Percentiles rank a stretch among this genome's conserved stretches.
Conservation (phyloP, 2,888 invertebrate species). For the Amphipyra berbera region DNA sequence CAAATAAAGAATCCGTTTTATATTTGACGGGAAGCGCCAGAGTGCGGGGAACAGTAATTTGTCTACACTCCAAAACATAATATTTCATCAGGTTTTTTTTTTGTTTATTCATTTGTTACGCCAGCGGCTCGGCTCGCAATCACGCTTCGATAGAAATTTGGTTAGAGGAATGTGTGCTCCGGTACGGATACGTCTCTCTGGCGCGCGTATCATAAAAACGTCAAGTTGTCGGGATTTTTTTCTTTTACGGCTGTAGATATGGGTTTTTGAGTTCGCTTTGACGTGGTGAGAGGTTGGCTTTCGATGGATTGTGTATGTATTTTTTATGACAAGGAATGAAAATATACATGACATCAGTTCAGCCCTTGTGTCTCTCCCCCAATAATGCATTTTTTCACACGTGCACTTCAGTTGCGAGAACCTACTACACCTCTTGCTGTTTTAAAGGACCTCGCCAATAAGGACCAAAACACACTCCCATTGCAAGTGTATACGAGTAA, state of each 20-base stretch:
- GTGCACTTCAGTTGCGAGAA: not conserved
- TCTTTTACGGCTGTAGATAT: conserved; percentile 26
- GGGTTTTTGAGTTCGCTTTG: conserved; percentile 42
- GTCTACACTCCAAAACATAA: conserved; percentile 61
- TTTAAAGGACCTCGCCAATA: no score
- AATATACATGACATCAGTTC: not conserved
- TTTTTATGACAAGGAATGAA: conserved; percentile 13
- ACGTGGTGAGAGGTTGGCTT: conserved; percentile 29
- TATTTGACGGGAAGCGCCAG: conserved; percentile 56
- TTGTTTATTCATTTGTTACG: conserved; percentile 59
- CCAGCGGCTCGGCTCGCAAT: conserved; percentile 51
- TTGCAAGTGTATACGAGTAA: no score
- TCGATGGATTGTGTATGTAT: conserved; percentile 20
- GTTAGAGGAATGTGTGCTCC: conserved; percentile 42
- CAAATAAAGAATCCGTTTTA: conserved; percentile 62
- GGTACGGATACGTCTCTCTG: conserved; percentile 39
- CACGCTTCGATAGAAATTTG: conserved; percentile 60
- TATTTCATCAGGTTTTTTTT: conserved; percentile 59
- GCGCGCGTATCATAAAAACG: conserved; percentile 44
- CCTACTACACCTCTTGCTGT: no score
- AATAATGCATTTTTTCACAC: not conserved
- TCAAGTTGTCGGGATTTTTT: conserved; percentile 42
- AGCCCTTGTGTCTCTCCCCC: not conserved
- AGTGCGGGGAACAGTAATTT: conserved; percentile 56
- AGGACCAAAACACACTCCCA: no score